Evolutionary conservation across 2,888 invertebrate genomes (phyloP), one percentile per base, ranked within the genome.

Genomic region (Pemphredon lugubris): DNA sequence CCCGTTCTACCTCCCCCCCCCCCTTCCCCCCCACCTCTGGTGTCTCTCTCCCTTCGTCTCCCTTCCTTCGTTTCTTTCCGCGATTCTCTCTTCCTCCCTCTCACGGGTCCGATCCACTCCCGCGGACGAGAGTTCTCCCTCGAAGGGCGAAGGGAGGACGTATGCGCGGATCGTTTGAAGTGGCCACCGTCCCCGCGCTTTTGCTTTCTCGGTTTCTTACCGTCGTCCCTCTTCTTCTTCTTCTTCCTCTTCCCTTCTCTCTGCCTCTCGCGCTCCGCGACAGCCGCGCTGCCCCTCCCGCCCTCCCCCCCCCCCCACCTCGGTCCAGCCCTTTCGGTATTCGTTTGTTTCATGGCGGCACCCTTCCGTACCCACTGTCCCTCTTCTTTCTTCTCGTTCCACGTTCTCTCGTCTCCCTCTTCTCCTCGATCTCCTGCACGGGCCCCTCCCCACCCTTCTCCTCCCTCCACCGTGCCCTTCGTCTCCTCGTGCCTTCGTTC

Each of bases 141-240:
- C 42, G 63, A 66, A 13, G 54, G 42, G 60, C 58, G 71, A 60
- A 72, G 80, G 79, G 83, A 82, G 84, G 76, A 84, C 83, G 85
- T 83, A 83, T 79, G 78, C 84, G 86, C 87, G 88, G 87, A 78
- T 83, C 88, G 87, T 89, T 89, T 89, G 88, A 89, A 88, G 88
- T 89, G 81, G n/a, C 75, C 82, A 80, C 74, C 71, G 74, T 75
- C 75, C 75, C 74, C 78, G 76, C 66, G 73, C 80, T 77, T 77
- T 79, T 75, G 79, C 79, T 80, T 79, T 75, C 82, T 83, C 75
- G 72, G 68, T 76, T 82, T 82, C 80, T 82, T 82, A 77, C 75
- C 64, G 53, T 82, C 66, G 75, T 64, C 74, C 72, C 48, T 20
- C 21, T 75, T 44, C 26, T 68, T 47, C 60, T 51, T 26, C 40